Conservation (phyloP, 2,113 vertebrate genomes). For the Semicossyphus pulcher region DNA sequence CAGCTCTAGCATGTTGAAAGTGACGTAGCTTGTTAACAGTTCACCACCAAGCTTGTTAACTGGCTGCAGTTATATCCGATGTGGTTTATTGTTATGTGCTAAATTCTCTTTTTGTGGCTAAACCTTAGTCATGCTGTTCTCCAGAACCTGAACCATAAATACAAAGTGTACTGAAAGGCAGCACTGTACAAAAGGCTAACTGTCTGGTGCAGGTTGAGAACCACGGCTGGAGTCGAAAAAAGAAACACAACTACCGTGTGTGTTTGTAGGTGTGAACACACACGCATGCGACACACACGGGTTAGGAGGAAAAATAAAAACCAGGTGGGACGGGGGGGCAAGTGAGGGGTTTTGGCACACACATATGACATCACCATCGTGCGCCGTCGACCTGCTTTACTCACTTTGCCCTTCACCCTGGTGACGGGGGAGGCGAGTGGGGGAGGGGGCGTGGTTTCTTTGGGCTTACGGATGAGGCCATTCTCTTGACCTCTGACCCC, state of each 20-base stretch:
- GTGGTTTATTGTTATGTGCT: too few species aligned
- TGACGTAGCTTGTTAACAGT: too few species aligned
- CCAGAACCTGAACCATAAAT: neutral
- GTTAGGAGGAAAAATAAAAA: slow-evolving; percentile 42
- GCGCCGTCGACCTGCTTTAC: slow-evolving; percentile 83
- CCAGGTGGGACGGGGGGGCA: neutral
- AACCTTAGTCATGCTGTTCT: neutral
- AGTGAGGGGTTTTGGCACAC: slow-evolving; percentile 48
- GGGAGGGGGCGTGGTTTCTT: slow-evolving; percentile 80
- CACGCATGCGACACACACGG: slow-evolving; percentile 18
- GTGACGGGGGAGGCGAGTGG: slow-evolving; percentile 86
- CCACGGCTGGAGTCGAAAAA: slow-evolving; percentile 13
- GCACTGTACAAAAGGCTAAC: too few species aligned
- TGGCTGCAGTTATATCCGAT: too few species aligned
- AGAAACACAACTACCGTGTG: slow-evolving; percentile 6
- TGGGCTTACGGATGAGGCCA: slow-evolving; percentile 93
- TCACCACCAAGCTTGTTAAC: too few species aligned
- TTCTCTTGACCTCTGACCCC: slow-evolving; percentile 91
- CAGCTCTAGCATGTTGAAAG: too few species aligned
- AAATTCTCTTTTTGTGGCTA: neutral
- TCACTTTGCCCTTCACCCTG: slow-evolving; percentile 95
- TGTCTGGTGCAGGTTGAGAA: slow-evolving; percentile 52
- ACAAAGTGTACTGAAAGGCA: neutral
- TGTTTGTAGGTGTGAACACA: slow-evolving; percentile 24
- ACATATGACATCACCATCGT: slow-evolving; percentile 56